These are phyloP conservation scores for Melieria crassipennis DNA, from an alignment of 2,888 invertebrate species.

Conservation along the genomic window DNA sequence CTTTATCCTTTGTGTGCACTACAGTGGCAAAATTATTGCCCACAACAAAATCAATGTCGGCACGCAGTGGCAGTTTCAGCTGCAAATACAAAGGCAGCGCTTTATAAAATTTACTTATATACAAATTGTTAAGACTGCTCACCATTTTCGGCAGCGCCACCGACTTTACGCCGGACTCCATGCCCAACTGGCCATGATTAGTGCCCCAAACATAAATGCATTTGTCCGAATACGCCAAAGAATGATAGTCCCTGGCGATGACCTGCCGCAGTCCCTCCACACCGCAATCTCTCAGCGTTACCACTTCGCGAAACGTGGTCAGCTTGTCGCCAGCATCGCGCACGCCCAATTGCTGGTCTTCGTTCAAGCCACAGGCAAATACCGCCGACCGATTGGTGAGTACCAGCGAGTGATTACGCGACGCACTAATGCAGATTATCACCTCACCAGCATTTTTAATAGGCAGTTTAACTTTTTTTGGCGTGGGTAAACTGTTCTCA, in stretches of 20 bases:
- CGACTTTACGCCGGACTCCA: conserved; percentile 45
- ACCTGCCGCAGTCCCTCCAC: conserved; percentile 68
- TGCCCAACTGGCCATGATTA: conserved; percentile 84
- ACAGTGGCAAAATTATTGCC: conserved; percentile 63
- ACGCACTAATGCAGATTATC: conserved; percentile 60
- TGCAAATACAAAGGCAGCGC: conserved; percentile 28
- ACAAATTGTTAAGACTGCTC: conserved; percentile 22
- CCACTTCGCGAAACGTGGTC: conserved; percentile 58
- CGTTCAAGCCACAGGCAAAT: conserved; percentile 74
- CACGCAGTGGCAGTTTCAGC: conserved; percentile 53
- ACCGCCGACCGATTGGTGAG: conserved; percentile 59
- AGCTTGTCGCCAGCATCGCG: conserved; percentile 67
- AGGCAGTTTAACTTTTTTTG: conserved; percentile 58
- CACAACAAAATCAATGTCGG: conserved; percentile 58
- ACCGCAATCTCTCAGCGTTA: conserved; percentile 61
- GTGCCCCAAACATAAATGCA: conserved; percentile 82
- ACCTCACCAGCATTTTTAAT: conserved; percentile 54
- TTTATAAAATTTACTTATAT: neutral
- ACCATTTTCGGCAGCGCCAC: conserved; percentile 56
- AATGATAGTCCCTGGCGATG: conserved; percentile 77
- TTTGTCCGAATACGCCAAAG: conserved; percentile 72
- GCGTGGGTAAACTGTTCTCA: conserved; percentile 67
- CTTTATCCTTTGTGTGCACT: conserved; percentile 53
- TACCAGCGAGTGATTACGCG: conserved; percentile 61
- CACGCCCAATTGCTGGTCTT: conserved; percentile 73